These are phyloP conservation scores for Pterocles gutturalis DNA, from an alignment of 2,113 vertebrate genomes.

Conservation along the genomic window DNA sequence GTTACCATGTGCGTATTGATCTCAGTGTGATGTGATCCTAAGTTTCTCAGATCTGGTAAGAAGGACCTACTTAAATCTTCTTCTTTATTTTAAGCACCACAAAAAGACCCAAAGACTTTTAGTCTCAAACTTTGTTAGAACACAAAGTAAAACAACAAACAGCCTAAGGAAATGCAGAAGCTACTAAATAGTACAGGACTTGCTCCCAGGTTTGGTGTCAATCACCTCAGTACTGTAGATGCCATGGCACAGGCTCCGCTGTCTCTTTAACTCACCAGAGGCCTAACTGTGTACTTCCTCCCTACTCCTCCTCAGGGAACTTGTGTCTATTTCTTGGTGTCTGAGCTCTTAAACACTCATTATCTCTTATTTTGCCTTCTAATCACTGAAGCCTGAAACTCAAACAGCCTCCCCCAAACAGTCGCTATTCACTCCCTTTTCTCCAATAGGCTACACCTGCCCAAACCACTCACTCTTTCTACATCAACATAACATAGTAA, in stretches of 20 bases:
- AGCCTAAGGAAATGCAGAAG: neutral
- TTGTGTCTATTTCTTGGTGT: neutral
- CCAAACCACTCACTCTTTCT: neutral
- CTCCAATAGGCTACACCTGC: neutral
- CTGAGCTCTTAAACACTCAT: neutral
- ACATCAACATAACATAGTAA: accelerated
- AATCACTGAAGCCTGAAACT: neutral
- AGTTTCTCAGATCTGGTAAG: neutral
- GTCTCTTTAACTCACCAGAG: neutral
- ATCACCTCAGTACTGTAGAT: neutral
- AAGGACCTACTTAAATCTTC: neutral
- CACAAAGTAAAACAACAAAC: neutral
- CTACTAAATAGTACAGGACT: neutral
- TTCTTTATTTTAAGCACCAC: neutral
- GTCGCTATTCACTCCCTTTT: neutral
- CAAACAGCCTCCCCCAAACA: neutral
- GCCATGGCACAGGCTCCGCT: neutral
- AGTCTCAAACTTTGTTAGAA: neutral
- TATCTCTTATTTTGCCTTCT: neutral
- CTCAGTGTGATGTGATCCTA: neutral
- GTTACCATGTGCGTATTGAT: neutral
- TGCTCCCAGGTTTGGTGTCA: neutral
- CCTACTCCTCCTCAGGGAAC: neutral
- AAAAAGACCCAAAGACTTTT: neutral
- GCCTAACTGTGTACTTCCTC: neutral